phyloP scores from a whole-genome alignment of 1,140 invertebrate species.

The Chrysoperla carnea region DNA sequence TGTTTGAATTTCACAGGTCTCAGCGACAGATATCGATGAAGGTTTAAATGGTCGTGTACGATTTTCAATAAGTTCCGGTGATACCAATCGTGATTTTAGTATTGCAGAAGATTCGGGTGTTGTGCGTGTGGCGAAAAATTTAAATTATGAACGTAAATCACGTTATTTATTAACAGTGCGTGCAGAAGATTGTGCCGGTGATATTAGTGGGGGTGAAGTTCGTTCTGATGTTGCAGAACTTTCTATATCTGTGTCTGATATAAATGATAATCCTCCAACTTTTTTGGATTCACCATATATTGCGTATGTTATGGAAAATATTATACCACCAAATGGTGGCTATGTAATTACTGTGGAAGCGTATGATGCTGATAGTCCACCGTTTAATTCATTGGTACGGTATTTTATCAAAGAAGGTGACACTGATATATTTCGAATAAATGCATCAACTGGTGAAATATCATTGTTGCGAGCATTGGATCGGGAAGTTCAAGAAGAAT shows the following conservation, averaged over 20 bases:
- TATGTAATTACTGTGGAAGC: conserved; percentile 68
- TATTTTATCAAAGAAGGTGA: conserved; percentile 88
- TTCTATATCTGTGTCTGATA: conserved; percentile 60
- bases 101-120: conserved; percentile 81
- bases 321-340: conserved; percentile 54
- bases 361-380: conserved; percentile 77
- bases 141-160: conserved; percentile 79
- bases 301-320: conserved; percentile 84
- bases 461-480: conserved; percentile 63
- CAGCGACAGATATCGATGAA: conserved; percentile 82
- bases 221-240: conserved; percentile 55
- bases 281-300: conserved; percentile 83
- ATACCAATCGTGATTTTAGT: conserved; percentile 76
- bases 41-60: conserved; percentile 73
- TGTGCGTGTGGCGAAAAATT: conserved; percentile 72
- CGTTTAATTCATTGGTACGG: conserved; percentile 72
- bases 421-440: conserved; percentile 71
- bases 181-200: conserved; percentile 72
- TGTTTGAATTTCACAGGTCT: conserved; percentile 38
- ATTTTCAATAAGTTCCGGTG: conserved; percentile 76
- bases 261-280: conserved; percentile 88
- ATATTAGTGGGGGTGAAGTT: conserved; percentile 29
- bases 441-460: conserved; percentile 76
- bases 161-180: conserved; percentile 67
- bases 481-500: conserved; percentile 63